Percentiles rank a stretch among this genome's conserved stretches.
Evolutionary conservation across 2,797 vertebrate species (phyloP).

Genomic region (Chromis chromis): DNA sequence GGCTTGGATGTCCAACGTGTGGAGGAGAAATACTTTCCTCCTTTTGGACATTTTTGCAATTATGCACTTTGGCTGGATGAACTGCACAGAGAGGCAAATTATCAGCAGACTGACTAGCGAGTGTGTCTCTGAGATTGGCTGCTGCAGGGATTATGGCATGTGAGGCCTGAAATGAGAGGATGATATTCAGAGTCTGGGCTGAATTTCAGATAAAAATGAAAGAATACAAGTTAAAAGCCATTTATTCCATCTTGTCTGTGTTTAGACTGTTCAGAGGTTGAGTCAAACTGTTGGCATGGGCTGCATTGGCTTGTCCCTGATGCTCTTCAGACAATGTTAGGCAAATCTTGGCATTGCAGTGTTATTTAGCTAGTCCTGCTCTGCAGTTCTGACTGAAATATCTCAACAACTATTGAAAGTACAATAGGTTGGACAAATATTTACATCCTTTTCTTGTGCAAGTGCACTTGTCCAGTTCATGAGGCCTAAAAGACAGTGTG

Average conservation of each 20-base stretch:
- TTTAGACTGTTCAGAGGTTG: conserved; percentile 6
- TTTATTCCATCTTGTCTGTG: conserved; percentile 14
- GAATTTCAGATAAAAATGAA: conserved; percentile 24
- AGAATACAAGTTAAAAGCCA: conserved; percentile 9
- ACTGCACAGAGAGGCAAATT: conserved; percentile 59
- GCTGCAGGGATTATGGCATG: conserved; percentile 66
- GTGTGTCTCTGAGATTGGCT: conserved; percentile 62
- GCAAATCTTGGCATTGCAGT: background rate
- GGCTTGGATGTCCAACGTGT: conserved; percentile 33
- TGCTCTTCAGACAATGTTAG: background rate
- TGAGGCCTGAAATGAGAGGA: conserved; percentile 61
- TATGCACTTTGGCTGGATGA: conserved; percentile 61
- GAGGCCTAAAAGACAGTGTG: no score
- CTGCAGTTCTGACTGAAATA: background rate
- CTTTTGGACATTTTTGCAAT: conserved; percentile 60
- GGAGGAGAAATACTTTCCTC: conserved; percentile 32
- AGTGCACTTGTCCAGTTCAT: no score
- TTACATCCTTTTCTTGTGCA: no score
- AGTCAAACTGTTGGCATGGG: background rate
- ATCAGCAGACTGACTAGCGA: conserved; percentile 59
- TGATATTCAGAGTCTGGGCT: conserved; percentile 33
- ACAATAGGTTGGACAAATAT: no score
- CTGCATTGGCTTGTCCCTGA: background rate
- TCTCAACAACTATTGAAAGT: background rate
- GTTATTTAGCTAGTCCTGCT: background rate